Evolutionary conservation across 2,888 invertebrate genomes (phyloP), one percentile per base, ranked within the genome.

Genomic region (Drosophila colorata): DNA sequence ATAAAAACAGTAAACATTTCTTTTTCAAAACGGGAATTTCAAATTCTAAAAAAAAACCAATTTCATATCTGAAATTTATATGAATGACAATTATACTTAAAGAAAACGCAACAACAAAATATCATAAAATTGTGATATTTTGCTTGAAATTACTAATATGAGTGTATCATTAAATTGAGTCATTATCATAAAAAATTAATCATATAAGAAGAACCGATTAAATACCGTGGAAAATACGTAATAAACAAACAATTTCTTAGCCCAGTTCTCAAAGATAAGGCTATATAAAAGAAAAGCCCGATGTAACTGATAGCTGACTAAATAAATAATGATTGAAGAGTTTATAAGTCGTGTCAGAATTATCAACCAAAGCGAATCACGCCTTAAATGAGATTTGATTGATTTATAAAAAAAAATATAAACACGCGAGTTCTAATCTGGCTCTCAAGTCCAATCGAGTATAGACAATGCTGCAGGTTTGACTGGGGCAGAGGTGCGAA

Each of bases 401-500:
- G 80, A 80, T 73, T 86, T 63, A 59, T 35, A 71, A 55, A 28
- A 28, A 49, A 28, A 28, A 49, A 74, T 49, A 58, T 43, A 60
- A 78, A 70, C 86, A 82, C 83, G 72, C 80, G 83, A 82, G 48
- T 59, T 58, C 44, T 69, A 88, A 88, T 88, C 86, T 63, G 0
- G 56, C 46, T 46, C 55, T 61, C 37, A 46, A 58, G 37, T 47
- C 52, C 41, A 80, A 68, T 69, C 51, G 66, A 74, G 65, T 56
- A 73, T 43, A 63, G 60, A 64, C 79, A 47, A 2, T 66, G 64
- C 53, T 59, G 40, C 59, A 56, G 63, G 20, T 69, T 61, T 61
- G 52, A 61, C 47, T 67, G 69, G 69, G 68, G 52, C 78, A 87
- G 56, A 73, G 87, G 87, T 87, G 56, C 59, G 49, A 44, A 60